Evolutionary conservation across 2,888 invertebrate genomes (phyloP).

Genomic region (Troides aeacus): DNA sequence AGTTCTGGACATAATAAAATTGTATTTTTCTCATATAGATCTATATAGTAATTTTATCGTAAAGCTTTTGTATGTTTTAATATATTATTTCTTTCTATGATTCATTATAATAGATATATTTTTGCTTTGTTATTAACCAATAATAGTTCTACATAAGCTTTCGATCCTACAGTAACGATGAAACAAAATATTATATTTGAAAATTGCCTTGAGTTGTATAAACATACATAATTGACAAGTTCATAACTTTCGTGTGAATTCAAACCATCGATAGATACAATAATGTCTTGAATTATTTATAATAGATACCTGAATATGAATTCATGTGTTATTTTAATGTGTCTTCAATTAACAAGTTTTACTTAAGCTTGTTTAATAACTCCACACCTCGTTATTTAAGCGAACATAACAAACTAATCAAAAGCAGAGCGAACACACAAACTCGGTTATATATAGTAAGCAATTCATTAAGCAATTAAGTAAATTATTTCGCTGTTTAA

Average conservation of each 20-base stretch:
- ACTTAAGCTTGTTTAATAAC: background rate
- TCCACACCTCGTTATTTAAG: conserved; percentile 3
- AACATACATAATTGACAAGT: too few species aligned
- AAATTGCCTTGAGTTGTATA: too few species aligned
- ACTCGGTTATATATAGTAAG: background rate
- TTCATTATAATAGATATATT: too few species aligned
- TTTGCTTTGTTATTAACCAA: too few species aligned
- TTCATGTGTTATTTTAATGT: background rate
- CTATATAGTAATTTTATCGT: background rate
- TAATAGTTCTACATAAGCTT: too few species aligned
- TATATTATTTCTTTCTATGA: too few species aligned
- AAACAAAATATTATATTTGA: too few species aligned
- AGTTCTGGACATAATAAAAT: background rate
- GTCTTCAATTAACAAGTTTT: conserved; percentile 7
- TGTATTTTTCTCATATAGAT: background rate
- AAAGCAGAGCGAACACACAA: conserved; percentile 12
- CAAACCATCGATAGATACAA: background rate
- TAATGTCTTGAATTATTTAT: background rate
- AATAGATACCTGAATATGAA: background rate
- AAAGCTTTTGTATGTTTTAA: too few species aligned
- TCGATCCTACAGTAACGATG: too few species aligned
- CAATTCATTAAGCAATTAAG: conserved; percentile 13
- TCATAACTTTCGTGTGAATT: background rate
- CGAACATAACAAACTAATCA: conserved; percentile 24
- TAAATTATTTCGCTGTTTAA: background rate